Conservation (phyloP, 2,888 invertebrate genomes). For the Xestia xanthographa region DNA sequence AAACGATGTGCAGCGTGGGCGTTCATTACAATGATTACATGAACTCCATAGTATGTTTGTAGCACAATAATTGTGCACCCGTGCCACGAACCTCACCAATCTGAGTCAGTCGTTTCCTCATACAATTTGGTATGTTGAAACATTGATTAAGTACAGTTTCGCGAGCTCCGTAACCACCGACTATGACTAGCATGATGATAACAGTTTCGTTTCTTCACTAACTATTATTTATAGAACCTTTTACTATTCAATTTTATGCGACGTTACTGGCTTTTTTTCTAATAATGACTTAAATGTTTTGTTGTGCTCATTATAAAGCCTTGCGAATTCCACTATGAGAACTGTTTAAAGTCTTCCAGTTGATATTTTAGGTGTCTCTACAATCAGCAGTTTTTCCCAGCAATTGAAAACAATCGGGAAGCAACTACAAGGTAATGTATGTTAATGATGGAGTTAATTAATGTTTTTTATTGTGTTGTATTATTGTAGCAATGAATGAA, state of each 20-base stretch:
- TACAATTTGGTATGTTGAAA: slow-evolving; percentile 68
- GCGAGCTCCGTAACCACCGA: slow-evolving; percentile 50
- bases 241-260: slow-evolving; percentile 47
- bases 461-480: slow-evolving; percentile 61
- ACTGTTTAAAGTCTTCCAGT: slow-evolving; percentile 63
- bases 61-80: slow-evolving; percentile 35
- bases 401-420: slow-evolving; percentile 69
- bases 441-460: slow-evolving; percentile 67
- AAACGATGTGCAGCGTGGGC: neutral
- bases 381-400: slow-evolving; percentile 64
- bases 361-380: slow-evolving; percentile 68
- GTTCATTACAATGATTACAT: slow-evolving; percentile 7
- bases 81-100: slow-evolving; percentile 41
- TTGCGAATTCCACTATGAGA: slow-evolving; percentile 64
- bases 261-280: slow-evolving; percentile 15
- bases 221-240: slow-evolving; percentile 40
- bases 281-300: slow-evolving; percentile 5
- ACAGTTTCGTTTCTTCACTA: slow-evolving; percentile 52
- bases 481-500: slow-evolving; percentile 48
- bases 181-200: slow-evolving; percentile 61
- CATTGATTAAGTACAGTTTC: slow-evolving; percentile 66
- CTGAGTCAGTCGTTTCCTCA: slow-evolving; percentile 65
- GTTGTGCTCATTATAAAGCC: slow-evolving; percentile 37
- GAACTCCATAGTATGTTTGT: slow-evolving; percentile 35
- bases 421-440: slow-evolving; percentile 75